Evolutionary conservation across 2,888 invertebrate species (phyloP).

Genomic region (Tribolium freemani): DNA sequence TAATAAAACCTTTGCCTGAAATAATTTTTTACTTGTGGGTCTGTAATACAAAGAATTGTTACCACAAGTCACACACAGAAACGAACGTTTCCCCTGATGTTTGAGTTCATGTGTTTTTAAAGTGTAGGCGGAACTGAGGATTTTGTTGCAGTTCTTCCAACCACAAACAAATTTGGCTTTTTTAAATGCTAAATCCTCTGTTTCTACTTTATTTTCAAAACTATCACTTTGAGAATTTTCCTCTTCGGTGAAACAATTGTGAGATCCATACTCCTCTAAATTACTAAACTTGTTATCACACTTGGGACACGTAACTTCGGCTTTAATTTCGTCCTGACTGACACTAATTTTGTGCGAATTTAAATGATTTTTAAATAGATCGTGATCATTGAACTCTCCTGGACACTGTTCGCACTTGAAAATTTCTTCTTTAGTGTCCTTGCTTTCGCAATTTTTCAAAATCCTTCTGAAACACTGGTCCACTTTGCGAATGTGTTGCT

Average conservation of each 20-base stretch:
- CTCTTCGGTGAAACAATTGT: not conserved
- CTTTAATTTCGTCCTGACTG: not conserved
- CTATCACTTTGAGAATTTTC: not conserved
- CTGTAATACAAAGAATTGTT: constrained; percentile 15
- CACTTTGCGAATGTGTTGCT: constrained; percentile 47
- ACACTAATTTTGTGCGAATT: constrained; percentile 22
- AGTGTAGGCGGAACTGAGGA: constrained; percentile 50
- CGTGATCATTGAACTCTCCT: constrained; percentile 28
- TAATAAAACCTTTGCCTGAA: constrained; percentile 58
- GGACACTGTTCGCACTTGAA: constrained; percentile 48
- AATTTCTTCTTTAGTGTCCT: constrained; percentile 13
- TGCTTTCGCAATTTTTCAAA: constrained; percentile 9
- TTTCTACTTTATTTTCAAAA: not conserved
- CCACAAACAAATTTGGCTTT: constrained; percentile 45
- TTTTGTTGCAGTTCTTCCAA: constrained; percentile 53
- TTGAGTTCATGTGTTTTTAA: constrained; percentile 55
- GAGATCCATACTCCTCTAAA: constrained; percentile 4
- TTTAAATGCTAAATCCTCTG: not conserved
- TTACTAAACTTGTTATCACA: constrained; percentile 20
- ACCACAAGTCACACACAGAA: constrained; percentile 61
- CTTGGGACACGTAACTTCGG: not conserved
- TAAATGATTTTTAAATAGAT: constrained; percentile 31
- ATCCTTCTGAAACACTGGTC: constrained; percentile 46
- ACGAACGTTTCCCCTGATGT: constrained; percentile 56
- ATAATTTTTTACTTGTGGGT: constrained; percentile 32